Evolutionary conservation across 2,888 invertebrate genomes (phyloP), one percentile per base, ranked within the genome.

Genomic region (Criorhina ranunculi): DNA sequence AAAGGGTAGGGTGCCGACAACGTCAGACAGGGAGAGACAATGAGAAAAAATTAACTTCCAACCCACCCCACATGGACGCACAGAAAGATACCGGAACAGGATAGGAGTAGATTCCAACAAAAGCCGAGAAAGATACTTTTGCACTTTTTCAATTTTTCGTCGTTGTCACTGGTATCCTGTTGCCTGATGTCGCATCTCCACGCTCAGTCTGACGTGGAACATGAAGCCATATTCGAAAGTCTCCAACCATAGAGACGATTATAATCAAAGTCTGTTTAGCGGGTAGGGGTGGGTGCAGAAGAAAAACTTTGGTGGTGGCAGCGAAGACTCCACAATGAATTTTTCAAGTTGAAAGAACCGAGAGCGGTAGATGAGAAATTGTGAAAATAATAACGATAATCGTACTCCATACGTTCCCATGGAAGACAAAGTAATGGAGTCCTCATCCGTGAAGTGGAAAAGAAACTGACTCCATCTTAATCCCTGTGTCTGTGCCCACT

Each of bases 331-430:
- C 37, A 8, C 33, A 70, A 19, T 64, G 66, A 67, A 73, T 53
- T 24, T 42, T 69, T 46, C 19, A 33, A 66, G 40, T 46, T 17
- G 35, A 66, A 64, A 35, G 29, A 64, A 49, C 17, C 9, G 46
- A n/a, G n/a, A 64, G 33, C 53, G 40, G 46, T 70, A 79, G 51
- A 73, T 49, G 67, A 37, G 51, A 60, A 53, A 73, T 73, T 67
- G 53, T 66, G 60, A 64, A 70, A 79, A 67, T 79, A 75, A 80
- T 80, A 85, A 67, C 46, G 37, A 66, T 59, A 59, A 67, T 57
- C 69, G 53, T 29, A 42, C 62, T 49, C 42, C 69, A 55, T 66
- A 53, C 24, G 33, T 44, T 67, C 42, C 31, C 66, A 53, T 12
- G 24, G 37, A 35, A 33, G 29, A 57, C 29, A 19, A 53, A 55